Evolutionary conservation across 1,140 invertebrate species (phyloP), one percentile per base, ranked within the genome.

Genomic region (Neodiprion virginianus): DNA sequence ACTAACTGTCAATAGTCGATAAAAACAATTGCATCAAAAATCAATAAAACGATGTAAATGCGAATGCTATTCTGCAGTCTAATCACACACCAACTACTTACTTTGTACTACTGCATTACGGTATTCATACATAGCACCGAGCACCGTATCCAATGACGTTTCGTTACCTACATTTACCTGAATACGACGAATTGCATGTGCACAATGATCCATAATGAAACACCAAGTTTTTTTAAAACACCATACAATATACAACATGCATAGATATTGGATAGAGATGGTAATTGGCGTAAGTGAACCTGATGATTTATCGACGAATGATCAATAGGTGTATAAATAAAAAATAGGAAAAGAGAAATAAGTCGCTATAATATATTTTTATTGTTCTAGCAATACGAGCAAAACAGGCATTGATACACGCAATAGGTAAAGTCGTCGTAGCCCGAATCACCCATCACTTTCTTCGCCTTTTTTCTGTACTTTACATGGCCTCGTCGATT

Each of bases 331-430:
- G 28, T 40, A 40, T 40, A 40, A 40, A 40, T 5, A 40, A 69
- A 47, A 23, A 69, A 69, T 69, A 23, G 10, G 10, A 69, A 23
- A 21, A 17, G 11, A 69, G 67, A 21, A 61, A 61, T 61, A 61
- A 40, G 28, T 61, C 7, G 53, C 10, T 47, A 8, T 69, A 69
- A 69, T 69, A 69, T 47, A 69, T 69, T 69, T 88, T 88, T 87
- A 85, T 77, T 89, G 87, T 89, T 88, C 79, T 88, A 89, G 88
- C 83, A 81, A 85, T 80, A 79, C 85, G 79, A 85, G 84, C 79
- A 81, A 88, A 88, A 84, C 85, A 87, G 87, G 87, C 84, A 85
- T 84, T 88, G 82, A 87, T 89, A 86, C 86, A 88, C 79, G 83
- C 84, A 76, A 88, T 89, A 89, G 88, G 88, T 89, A 89, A 89